Percentiles rank a stretch among this genome's conserved stretches.
phyloP scores from a whole-genome alignment of 2,797 vertebrate genomes.

The Silurus lanzhouensis region DNA sequence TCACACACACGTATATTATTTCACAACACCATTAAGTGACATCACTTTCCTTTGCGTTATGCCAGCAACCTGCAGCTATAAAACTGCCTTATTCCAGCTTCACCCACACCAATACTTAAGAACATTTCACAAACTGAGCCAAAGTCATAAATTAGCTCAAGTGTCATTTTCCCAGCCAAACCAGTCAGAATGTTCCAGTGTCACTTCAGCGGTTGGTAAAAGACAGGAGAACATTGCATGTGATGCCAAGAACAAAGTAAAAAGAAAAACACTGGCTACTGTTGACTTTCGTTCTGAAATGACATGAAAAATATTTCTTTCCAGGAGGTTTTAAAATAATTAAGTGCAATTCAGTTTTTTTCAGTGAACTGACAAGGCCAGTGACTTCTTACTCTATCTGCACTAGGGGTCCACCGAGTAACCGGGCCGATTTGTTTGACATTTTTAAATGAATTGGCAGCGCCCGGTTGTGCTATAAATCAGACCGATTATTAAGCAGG shows the following conservation, averaged over 20 bases:
- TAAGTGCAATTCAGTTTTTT: background rate
- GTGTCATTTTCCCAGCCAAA: slow-evolving; percentile 35
- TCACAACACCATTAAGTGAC: slow-evolving; percentile 2
- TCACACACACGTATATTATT: background rate
- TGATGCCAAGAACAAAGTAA: slow-evolving; percentile 32
- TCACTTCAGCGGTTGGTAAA: slow-evolving; percentile 8
- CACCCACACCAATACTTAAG: background rate
- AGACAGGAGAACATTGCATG: background rate
- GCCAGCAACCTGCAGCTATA: background rate
- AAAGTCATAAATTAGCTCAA: slow-evolving; percentile 35
- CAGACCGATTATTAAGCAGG: no score
- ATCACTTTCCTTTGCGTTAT: background rate
- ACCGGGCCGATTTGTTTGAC: no score
- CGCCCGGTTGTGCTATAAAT: no score
- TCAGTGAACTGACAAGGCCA: background rate
- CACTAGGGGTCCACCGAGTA: background rate
- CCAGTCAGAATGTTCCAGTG: slow-evolving; percentile 16
- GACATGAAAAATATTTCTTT: background rate
- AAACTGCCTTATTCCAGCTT: slow-evolving; percentile 23
- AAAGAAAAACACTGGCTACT: background rate
- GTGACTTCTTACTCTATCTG: background rate
- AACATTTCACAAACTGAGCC: background rate
- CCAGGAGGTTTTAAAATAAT: background rate
- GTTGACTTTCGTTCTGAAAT: background rate
- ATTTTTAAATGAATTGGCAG: no score